Conservation (phyloP, 2,797 vertebrate genomes). For the Calcarius lapponicus region DNA sequence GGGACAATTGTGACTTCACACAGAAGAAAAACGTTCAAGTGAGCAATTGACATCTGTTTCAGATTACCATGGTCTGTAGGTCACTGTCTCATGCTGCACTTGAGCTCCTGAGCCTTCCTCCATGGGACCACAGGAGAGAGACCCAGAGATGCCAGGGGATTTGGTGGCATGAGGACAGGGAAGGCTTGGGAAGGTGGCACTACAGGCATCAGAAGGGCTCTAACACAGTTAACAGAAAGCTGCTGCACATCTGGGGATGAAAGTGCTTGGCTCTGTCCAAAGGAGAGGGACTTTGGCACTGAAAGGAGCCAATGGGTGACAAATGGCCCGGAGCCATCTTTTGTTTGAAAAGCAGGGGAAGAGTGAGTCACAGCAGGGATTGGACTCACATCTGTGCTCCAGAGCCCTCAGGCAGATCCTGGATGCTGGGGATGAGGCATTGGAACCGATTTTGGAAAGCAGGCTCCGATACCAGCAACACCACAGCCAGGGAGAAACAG, state of each 20-base stretch:
- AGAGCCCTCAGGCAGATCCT: conserved; percentile 3
- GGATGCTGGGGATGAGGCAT: neutral
- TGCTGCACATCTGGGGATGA: neutral
- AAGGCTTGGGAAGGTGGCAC: neutral
- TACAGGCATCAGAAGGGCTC: neutral
- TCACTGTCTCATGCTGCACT: no score
- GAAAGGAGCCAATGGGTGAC: conserved; percentile 1
- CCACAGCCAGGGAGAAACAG: neutral
- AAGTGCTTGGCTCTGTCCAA: neutral
- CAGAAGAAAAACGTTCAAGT: neutral
- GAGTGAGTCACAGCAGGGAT: conserved; percentile 30
- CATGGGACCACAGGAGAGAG: neutral
- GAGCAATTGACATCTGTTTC: neutral
- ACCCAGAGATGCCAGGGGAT: neutral
- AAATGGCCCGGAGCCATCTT: neutral
- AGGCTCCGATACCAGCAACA: accelerated
- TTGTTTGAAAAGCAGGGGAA: conserved; percentile 1
- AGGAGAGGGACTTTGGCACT: neutral
- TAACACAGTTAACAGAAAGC: neutral
- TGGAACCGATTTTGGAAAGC: neutral
- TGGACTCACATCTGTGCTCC: conserved; percentile 4
- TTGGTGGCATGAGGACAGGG: neutral
- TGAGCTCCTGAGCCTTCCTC: neutral
- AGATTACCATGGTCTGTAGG: accelerated
- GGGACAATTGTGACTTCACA: neutral